Evolutionary conservation across 2,113 vertebrate species (phyloP), one percentile per base, ranked within the genome.

Genomic region (Gasterosteus nipponicus): DNA sequence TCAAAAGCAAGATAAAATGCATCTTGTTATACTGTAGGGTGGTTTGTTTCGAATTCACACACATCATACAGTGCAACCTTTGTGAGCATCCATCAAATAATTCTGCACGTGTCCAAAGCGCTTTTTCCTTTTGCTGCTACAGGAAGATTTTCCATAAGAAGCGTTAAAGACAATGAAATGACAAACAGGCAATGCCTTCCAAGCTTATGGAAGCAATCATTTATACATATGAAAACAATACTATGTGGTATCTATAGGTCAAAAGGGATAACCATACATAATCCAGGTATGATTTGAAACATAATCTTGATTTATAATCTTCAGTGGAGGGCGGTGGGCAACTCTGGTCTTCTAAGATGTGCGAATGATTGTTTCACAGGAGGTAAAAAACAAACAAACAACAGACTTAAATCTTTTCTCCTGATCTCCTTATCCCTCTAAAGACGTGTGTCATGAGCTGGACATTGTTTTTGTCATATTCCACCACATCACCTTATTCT

Each of bases 201-300:
- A 56, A 78, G 75, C 69, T 81, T 75, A 70, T 65, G 15, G 29
- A 63, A 82, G 59, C 53, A 78, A 77, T 75, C 72, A 54, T 42
- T 39, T 57, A 79, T 59, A 41, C 44, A 39, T 84, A 56, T 33
- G 31, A 6, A 11, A 54, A 14, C 57, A 53, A 69, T 22, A 56
- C 29, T 67, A 41, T 63, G 69, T 29, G 42, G 41, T 39, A 58
- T 80, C 57, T 69, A 39, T 14, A 69, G 46, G 53, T 81, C 80
- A 84, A 54, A 14, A 4, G 16, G 31, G 77, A 39, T 69, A 54
- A 78, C 69, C 33, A 54, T 75, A 62, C 51, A 68, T 87, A 87
- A 89, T 88, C 73, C 57, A 88, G 83, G 75, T 75, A 70, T 63
- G 59, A 78, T 78, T 88, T 85, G 59, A 89, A 70, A 61, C 56